Evolutionary conservation across 1,140 invertebrate genomes (phyloP).

Genomic region (Choristoneura fumiferana): DNA sequence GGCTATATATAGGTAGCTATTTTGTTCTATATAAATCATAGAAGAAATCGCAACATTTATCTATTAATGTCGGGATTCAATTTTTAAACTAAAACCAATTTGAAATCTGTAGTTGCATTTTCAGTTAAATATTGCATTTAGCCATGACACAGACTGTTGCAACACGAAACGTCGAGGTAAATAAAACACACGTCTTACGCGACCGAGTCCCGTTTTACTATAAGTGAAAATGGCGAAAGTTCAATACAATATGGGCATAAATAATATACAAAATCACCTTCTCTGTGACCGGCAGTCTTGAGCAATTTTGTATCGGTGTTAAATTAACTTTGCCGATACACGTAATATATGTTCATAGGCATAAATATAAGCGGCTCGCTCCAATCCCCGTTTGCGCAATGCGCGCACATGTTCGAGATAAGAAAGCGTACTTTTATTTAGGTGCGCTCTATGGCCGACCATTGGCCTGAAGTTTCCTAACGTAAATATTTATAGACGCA

Average conservation of each 20-base stretch:
- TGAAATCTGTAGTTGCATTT: too few relatives aligned
- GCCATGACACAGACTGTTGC: too few relatives aligned
- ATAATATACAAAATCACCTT: slow-evolving; percentile 10
- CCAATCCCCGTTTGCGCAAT: slow-evolving; percentile 60
- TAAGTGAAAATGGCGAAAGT: too few relatives aligned
- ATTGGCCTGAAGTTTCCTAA: slow-evolving; percentile 72
- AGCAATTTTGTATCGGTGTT: slow-evolving; percentile 6
- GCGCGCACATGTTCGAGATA: slow-evolving; percentile 60
- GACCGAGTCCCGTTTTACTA: too few relatives aligned
- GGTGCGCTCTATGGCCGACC: slow-evolving; percentile 54
- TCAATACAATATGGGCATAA: background rate
- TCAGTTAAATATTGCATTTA: too few relatives aligned
- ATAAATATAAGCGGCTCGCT: slow-evolving; percentile 23
- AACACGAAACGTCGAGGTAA: too few relatives aligned
- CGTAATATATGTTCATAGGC: slow-evolving; percentile 22
- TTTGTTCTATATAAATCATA: too few relatives aligned
- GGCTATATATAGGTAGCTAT: too few relatives aligned
- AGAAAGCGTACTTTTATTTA: slow-evolving; percentile 73
- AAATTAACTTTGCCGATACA: slow-evolving; percentile 6
- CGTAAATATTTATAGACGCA: slow-evolving; percentile 75
- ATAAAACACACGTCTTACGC: too few relatives aligned
- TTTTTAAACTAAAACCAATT: too few relatives aligned
- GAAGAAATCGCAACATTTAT: too few relatives aligned
- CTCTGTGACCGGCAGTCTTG: slow-evolving; percentile 3
- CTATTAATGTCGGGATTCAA: too few relatives aligned